phyloP scores from a whole-genome alignment of 2,113 vertebrate genomes.

The Malaclemys terrapin region DNA sequence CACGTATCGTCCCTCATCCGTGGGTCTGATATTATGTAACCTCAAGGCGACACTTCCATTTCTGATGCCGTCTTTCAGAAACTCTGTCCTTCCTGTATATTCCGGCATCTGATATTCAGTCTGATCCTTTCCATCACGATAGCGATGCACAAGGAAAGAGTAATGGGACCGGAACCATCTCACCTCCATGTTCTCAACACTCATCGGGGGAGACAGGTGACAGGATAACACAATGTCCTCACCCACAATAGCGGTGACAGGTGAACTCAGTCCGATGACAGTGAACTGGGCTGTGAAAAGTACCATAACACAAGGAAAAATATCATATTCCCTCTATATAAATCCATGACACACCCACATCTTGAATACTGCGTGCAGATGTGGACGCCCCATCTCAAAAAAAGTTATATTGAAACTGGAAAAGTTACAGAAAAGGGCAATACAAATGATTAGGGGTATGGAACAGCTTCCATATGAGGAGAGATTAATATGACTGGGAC shows the following conservation, averaged over 20 bases:
- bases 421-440: too few species aligned
- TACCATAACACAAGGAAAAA: background rate
- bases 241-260: constrained; percentile 45
- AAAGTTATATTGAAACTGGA: too few species aligned
- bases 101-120: constrained; percentile 41
- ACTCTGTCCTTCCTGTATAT: constrained; percentile 50
- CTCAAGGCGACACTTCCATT: background rate
- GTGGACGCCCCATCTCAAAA: too few species aligned
- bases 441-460: too few species aligned
- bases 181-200: background rate
- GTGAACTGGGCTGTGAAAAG: constrained; percentile 44
- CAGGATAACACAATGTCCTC: constrained; percentile 53
- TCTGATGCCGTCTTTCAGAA: background rate
- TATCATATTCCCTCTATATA: too few species aligned
- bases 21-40: background rate
- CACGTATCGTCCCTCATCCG: background rate
- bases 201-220: background rate
- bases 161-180: constrained; percentile 56
- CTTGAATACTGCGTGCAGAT: too few species aligned
- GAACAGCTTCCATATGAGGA: too few species aligned
- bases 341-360: too few species aligned
- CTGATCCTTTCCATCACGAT: background rate
- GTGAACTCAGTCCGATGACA: constrained; percentile 19
- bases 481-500: too few species aligned
- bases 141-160: constrained; percentile 22